Conservation (phyloP, 2,888 invertebrate species). For the Chymomyza amoena region DNA sequence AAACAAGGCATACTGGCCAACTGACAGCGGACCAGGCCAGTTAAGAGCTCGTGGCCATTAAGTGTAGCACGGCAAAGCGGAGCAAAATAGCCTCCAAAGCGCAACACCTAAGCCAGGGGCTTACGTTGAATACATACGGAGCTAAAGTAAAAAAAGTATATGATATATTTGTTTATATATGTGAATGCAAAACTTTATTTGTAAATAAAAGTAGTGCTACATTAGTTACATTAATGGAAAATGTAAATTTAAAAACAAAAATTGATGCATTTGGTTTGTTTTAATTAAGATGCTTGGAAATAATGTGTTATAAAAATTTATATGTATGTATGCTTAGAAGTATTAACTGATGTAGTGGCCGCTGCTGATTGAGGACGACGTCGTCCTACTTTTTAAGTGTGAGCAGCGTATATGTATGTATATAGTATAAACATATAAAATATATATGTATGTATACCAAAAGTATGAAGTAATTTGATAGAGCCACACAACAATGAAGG, state of each 20-base stretch:
- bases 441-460: too few species aligned
- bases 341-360: not conserved
- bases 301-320: not conserved
- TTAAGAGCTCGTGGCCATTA: slow-evolving; percentile 60
- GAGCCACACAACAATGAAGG: slow-evolving; percentile 31
- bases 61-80: slow-evolving; percentile 52
- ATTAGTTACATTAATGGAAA: not conserved
- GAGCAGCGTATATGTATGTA: slow-evolving; percentile 2
- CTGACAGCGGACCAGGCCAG: slow-evolving; percentile 28
- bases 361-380: slow-evolving; percentile 60
- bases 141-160: slow-evolving; percentile 19
- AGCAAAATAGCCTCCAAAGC: slow-evolving; percentile 17
- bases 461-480: not conserved
- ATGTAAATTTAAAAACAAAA: too few species aligned
- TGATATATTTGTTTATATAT: not conserved
- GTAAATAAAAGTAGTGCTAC: not conserved
- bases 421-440: not conserved
- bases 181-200: not conserved
- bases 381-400: slow-evolving; percentile 55
- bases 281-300: too few species aligned
- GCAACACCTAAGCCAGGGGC: slow-evolving; percentile 40
- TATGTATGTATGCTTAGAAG: not conserved
- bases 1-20: not conserved
- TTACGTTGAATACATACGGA: slow-evolving; percentile 38
- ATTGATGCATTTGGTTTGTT: too few species aligned